Evolutionary conservation across 2,113 vertebrate genomes (phyloP).

Genomic region (Spilogale gracilis): DNA sequence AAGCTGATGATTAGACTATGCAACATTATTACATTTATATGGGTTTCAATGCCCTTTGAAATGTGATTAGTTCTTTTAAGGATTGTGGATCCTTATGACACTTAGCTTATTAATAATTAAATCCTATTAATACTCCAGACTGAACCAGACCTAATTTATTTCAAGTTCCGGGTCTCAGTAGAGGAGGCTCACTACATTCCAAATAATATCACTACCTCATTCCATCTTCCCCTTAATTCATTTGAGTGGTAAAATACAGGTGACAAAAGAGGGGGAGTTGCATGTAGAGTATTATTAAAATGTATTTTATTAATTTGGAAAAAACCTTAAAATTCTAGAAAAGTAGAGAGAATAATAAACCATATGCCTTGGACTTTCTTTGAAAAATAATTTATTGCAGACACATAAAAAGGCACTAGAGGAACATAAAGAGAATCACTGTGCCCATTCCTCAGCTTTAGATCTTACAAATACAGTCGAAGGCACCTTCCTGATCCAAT

Average conservation of each 20-base stretch:
- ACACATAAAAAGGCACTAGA: not conserved
- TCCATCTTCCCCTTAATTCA: conserved; percentile 45
- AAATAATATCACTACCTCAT: conserved; percentile 61
- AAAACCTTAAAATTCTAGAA: not conserved
- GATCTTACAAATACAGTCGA: not conserved
- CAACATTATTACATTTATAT: conserved; percentile 72
- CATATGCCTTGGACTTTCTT: conserved; percentile 24
- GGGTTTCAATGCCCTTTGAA: conserved; percentile 78
- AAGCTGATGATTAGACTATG: conserved; percentile 34
- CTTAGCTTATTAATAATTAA: conserved; percentile 82
- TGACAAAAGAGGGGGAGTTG: conserved; percentile 26
- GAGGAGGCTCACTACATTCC: conserved; percentile 56
- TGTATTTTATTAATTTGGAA: conserved; percentile 51
- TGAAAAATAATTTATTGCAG: conserved; percentile 37
- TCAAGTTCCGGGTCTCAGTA: conserved; percentile 61
- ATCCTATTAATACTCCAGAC: conserved; percentile 74
- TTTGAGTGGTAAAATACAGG: conserved; percentile 44
- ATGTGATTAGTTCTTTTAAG: conserved; percentile 79
- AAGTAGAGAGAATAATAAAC: conserved; percentile 8
- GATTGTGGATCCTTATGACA: conserved; percentile 59
- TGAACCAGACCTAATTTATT: conserved; percentile 71
- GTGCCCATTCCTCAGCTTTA: not conserved
- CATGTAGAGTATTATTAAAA: conserved; percentile 23
- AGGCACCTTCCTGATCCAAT: not conserved
- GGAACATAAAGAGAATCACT: not conserved